phyloP scores from a whole-genome alignment of 2,888 invertebrate genomes.

The Colostygia pectinataria region DNA sequence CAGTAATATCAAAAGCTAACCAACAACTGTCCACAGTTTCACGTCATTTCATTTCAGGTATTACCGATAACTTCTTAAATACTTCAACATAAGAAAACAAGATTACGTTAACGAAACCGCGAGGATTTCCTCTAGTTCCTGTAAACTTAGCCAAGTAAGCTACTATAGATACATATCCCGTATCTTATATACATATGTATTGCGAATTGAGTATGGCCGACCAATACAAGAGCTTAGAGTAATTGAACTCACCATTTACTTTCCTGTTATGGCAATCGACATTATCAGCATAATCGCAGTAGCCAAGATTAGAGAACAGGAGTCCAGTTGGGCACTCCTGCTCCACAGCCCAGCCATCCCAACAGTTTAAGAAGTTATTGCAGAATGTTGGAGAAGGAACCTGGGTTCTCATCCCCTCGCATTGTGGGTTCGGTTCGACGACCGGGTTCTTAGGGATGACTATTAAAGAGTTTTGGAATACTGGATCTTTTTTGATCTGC shows the following conservation, averaged over 20 bases:
- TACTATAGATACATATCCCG: no score
- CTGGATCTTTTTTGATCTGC: slow-evolving; percentile 60
- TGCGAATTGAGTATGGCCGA: no score
- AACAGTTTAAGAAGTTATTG: slow-evolving; percentile 86
- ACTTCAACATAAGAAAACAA: no score
- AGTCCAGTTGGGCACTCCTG: slow-evolving; percentile 85
- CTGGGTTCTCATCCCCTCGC: slow-evolving; percentile 82
- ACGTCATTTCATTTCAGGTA: no score
- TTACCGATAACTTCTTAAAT: no score
- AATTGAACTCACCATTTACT: slow-evolving; percentile 48
- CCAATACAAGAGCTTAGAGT: no score
- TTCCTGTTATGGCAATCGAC: slow-evolving; percentile 84
- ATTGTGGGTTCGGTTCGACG: slow-evolving; percentile 61
- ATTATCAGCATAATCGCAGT: slow-evolving; percentile 85
- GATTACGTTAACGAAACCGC: no score
- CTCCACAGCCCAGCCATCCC: slow-evolving; percentile 87
- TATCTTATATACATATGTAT: no score
- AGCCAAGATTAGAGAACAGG: slow-evolving; percentile 82
- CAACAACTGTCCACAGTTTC: no score
- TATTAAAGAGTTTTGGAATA: slow-evolving; percentile 63
- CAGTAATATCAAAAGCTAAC: no score
- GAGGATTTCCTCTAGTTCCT: no score
- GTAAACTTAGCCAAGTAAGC: no score
- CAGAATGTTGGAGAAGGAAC: slow-evolving; percentile 84
- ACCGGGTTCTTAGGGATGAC: slow-evolving; percentile 52